Evolutionary conservation across 2,797 vertebrate species (phyloP), one percentile per base, ranked within the genome.

Genomic region (Rhynchonycteris naso): DNA sequence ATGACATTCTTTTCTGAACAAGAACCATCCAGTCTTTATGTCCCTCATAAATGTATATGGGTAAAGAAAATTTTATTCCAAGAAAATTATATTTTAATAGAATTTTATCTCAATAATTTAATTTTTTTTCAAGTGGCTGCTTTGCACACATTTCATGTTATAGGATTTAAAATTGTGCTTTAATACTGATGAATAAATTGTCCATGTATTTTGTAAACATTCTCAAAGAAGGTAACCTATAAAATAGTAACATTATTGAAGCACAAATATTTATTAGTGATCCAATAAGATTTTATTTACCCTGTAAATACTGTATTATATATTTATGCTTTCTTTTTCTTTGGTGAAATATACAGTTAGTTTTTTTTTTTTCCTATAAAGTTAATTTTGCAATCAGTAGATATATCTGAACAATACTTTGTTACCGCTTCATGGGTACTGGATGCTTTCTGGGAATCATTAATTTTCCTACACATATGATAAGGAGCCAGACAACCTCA

Each of bases 201-300:
- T 92, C 91, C 72, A 94, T 96, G 24, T 97, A 88, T 97, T 97
- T 85, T 94, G 68, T 94, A 97, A 96, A 91, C 26, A 94, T 96
- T 83, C 43, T 56, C 26, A 81, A 93, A 83, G 91, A 97, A 97
- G 89, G 75, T 61, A 93, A 89, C 96, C 94, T 97, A 54, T 95
- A 97, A 98, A 97, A 93, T 68, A 96, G 91, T 97, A 97, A 98
- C 98, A 97, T 95, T 97, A 88, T 91, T 96, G 91, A 96, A 94
- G 95, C 93, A 97, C 96, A 97, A 95, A 97, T 98, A 97, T 97
- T 98, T 98, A 97, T 96, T 96, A 97, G 88, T 93, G 85, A 97
- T 96, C 26, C 93, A 98, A 93, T 98, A 97, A 98, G 92, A 96
- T 97, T 98, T 98, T 98, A 97, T 98, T 96, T 97, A 95, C 84